Evolutionary conservation across 2,888 invertebrate genomes (phyloP), one percentile per base, ranked within the genome.

Genomic region (Apodemia duryi): DNA sequence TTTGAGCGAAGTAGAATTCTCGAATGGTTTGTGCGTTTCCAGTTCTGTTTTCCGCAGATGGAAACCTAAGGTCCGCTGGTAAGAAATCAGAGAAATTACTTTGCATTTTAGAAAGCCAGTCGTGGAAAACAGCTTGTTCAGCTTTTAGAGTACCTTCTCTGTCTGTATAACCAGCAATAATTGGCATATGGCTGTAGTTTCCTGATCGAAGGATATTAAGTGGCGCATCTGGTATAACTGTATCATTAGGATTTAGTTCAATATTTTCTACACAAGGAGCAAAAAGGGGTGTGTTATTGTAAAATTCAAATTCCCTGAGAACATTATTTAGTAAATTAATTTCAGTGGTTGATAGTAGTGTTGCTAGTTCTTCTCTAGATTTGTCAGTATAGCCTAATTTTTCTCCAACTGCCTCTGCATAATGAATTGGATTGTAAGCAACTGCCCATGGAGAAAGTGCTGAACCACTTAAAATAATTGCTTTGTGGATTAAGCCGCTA

Each of bases 381-480:
- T 83, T 80, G 0, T 71, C 77, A 10, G 73, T 74, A 64, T 86
- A 88, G 13, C 79, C 78, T 9, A 91, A 73, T 70, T 77, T 82
- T 2, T 69, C 69, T 7, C 80, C 88, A 2, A 89, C 68, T 1
- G 74, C 69, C 67, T 77, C 66, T 9, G 91, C 91, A 46, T 84
- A 79, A 4, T 76, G 77, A 2, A 83, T 65, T 6, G 91, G 89
- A n/a, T 89, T 77, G 66, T 89, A 91, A 0, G 89, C 79, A 0
- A 91, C 75, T 2, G 91, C 91, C 88, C 88, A 88, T 0, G 91
- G 90, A 6, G 90, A 71, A 61, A 83, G 67, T 0, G 81, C 84
- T 2, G 91, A 89, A 1, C 91, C 91, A 71, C 91, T 91, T 0
- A 87, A 71, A 41, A 81, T 78, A 29, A 91, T 77, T 2, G 84